Base-by-base conservation (phyloP, 2,797 vertebrate genomes). In the Myotis daubentonii region DNA sequence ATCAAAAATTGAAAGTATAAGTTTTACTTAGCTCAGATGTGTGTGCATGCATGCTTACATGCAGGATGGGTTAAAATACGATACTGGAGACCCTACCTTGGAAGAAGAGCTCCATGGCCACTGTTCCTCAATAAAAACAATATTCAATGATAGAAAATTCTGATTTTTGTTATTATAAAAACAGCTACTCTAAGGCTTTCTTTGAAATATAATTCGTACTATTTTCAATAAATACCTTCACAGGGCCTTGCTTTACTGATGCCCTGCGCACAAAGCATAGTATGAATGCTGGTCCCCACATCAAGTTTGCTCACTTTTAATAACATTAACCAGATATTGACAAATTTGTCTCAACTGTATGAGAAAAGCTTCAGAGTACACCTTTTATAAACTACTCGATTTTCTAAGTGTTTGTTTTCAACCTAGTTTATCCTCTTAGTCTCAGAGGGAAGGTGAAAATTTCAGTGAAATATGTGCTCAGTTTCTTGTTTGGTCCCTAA, bases 381-480 rank as follows among this genome's bases (percentile, higher is more conserved):
- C 92, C 66, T 89, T 95, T 86, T 22, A 83, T 22, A 83, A 88
- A 36, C 22, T 57, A 78, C 82, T 93, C 93, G 47, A 44, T 92
- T 95, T 87, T 86, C 49, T 88, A 78, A 89, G 74, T 92, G 71
- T 96, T 96, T 96, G 93, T 60, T 95, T 97, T 96, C 87, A 96
- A 95, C 51, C 44, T 94, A 95, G 96, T 94, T 96, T 94, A 79
- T 96, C 76, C 87, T 96, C 72, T 71, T 87, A 75, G 92, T 87
- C 92, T 96, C 88, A 57, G 86, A 81, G 72, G 83, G 87, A 96
- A 96, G 53, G 82, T 93, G 72, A 94, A 97, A 89, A 70, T 90
- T 94, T 96, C 95, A 87, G 70, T 95, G 81, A 97, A 97, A 97
- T 97, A 95, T 90, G 38, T 87, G 81, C 89, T 90, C 82, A 79